Evolutionary conservation across 2,797 vertebrate genomes (phyloP).

Genomic region (Pipistrellus pipistrellus): DNA sequence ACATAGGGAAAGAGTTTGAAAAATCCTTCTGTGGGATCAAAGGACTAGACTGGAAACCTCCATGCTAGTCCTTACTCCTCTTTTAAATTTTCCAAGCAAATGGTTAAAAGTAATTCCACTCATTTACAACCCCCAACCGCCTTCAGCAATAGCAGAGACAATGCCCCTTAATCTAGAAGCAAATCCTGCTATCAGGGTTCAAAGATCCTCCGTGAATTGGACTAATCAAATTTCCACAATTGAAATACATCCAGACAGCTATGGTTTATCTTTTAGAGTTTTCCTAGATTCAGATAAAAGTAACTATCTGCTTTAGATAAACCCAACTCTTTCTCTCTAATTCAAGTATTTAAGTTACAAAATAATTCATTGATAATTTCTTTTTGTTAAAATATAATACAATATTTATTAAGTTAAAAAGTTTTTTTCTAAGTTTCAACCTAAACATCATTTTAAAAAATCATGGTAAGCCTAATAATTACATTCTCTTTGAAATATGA

Average conservation of each 20-base stretch:
- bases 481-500: slow-evolving; percentile 68
- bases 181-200: neutral
- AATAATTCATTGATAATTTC: neutral
- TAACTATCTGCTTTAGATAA: neutral
- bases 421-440: slow-evolving; percentile 43
- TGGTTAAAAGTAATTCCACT: neutral
- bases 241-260: neutral
- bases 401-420: slow-evolving; percentile 44
- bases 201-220: neutral
- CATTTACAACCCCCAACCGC: neutral
- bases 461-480: neutral
- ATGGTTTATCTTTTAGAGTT: neutral
- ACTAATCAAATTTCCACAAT: neutral
- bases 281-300: neutral
- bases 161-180: neutral
- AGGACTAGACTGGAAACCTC: neutral
- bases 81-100: slow-evolving; percentile 16
- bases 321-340: neutral
- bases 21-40: neutral
- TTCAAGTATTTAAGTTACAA: slow-evolving; percentile 27
- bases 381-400: slow-evolving; percentile 23
- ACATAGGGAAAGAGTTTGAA: neutral
- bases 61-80: neutral
- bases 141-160: neutral
- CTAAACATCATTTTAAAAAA: slow-evolving; percentile 37